Conservation (phyloP, 2,888 invertebrate species). For the Nephrocerus scutellatus region DNA sequence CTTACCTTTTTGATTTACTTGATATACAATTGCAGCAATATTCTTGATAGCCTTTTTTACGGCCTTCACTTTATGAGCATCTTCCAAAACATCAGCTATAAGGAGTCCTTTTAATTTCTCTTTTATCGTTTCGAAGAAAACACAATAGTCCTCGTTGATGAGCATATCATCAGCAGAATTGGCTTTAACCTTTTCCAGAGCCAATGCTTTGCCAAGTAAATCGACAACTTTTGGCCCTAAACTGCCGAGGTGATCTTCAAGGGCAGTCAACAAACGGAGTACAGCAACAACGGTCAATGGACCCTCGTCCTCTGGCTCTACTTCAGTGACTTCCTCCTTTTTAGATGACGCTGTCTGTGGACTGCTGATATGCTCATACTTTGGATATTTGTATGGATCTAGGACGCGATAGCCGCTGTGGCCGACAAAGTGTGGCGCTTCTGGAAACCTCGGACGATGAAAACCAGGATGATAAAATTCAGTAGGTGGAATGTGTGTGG, state of each 20-base stretch:
- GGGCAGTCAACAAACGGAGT: slow-evolving; percentile 66
- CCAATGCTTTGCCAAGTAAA: slow-evolving; percentile 67
- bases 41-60: slow-evolving; percentile 69
- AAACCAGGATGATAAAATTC: slow-evolving; percentile 16
- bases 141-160: slow-evolving; percentile 64
- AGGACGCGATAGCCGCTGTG: slow-evolving; percentile 35
- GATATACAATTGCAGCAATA: slow-evolving; percentile 66
- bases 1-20: slow-evolving; percentile 53
- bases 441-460: slow-evolving; percentile 15
- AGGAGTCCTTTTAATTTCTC: slow-evolving; percentile 76
- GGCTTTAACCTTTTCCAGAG: slow-evolving; percentile 64
- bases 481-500: slow-evolving; percentile 6
- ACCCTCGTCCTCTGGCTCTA: slow-evolving; percentile 48
- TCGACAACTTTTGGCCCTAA: slow-evolving; percentile 73
- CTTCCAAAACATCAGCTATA: slow-evolving; percentile 59
- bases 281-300: slow-evolving; percentile 59
- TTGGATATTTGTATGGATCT: slow-evolving; percentile 40
- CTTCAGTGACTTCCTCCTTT: slow-evolving; percentile 35
- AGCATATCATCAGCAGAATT: slow-evolving; percentile 71
- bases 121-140: slow-evolving; percentile 75
- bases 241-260: slow-evolving; percentile 79
- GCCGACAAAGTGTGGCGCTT: slow-evolving; percentile 22
- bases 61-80: slow-evolving; percentile 57
- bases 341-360: slow-evolving; percentile 26
- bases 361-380: slow-evolving; percentile 39